Conservation (phyloP, 2,888 invertebrate genomes). For the Neoitamus cyanurus region DNA sequence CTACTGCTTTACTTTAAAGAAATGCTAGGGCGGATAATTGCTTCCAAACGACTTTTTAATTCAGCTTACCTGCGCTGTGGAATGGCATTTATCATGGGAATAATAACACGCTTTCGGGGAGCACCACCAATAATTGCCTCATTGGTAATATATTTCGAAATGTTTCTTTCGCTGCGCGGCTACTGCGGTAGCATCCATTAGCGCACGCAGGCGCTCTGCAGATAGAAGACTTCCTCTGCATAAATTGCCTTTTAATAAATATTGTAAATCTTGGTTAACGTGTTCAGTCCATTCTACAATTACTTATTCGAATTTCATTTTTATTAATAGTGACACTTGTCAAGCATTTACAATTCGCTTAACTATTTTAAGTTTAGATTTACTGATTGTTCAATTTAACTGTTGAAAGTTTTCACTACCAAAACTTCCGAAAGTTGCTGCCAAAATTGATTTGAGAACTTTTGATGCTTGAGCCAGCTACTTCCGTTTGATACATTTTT, state of each 20-base stretch:
- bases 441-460: too few species aligned
- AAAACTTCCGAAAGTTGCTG: too few species aligned
- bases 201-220: neutral
- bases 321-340: neutral
- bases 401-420: too few species aligned
- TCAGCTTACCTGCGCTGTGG: neutral
- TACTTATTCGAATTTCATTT: neutral
- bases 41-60: conserved; percentile 25
- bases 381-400: too few species aligned
- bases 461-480: too few species aligned
- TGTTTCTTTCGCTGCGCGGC: conserved; percentile 15
- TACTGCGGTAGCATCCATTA: conserved; percentile 15
- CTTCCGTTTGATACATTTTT: too few species aligned
- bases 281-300: neutral
- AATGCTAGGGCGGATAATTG: conserved; percentile 41
- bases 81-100: conserved; percentile 24
- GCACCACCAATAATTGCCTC: conserved; percentile 41
- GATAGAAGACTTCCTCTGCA: neutral
- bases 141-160: conserved; percentile 23
- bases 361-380: too few species aligned
- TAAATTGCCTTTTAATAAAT: neutral
- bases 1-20: conserved; percentile 36
- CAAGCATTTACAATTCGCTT: neutral
- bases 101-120: conserved; percentile 34
- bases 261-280: conserved; percentile 15